Conservation (phyloP, 2,113 vertebrate species). For the Anhinga anhinga region DNA sequence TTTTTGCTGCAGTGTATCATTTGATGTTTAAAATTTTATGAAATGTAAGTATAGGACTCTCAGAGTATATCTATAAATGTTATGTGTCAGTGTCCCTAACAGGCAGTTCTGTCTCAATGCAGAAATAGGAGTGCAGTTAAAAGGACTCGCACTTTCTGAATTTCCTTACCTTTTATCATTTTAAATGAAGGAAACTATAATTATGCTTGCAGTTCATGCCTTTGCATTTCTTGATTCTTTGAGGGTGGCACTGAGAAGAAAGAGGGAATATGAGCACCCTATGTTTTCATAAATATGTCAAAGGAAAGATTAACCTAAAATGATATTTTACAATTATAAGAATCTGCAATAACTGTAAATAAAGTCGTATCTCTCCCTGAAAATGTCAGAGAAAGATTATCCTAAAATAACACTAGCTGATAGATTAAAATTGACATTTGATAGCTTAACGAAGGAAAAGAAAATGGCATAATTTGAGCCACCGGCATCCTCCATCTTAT, state of each 20-base stretch:
- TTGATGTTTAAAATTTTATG: neutral
- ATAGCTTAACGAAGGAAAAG: neutral
- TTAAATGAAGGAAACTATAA: neutral
- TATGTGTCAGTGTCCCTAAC: neutral
- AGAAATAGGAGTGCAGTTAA: neutral
- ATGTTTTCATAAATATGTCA: neutral
- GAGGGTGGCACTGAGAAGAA: neutral
- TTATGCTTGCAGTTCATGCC: neutral
- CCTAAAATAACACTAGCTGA: neutral
- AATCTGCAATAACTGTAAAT: neutral
- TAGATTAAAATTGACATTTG: neutral
- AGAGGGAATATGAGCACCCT: neutral
- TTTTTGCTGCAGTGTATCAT: neutral
- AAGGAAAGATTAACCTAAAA: neutral
- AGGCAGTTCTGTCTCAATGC: neutral
- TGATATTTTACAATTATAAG: neutral
- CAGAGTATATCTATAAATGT: neutral
- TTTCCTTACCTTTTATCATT: neutral
- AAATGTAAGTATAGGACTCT: neutral
- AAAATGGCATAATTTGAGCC: neutral
- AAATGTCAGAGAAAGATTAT: slow-evolving; percentile 20
- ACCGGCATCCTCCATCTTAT: neutral
- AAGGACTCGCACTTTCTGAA: neutral
- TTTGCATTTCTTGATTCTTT: neutral
- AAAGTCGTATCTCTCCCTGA: neutral